A percentile compares a stretch with the other conserved stretches of the same genome.
These are phyloP conservation scores for Megalonaias nervosa DNA, from an alignment of 1,140 invertebrate species.

Conservation along the genomic window DNA sequence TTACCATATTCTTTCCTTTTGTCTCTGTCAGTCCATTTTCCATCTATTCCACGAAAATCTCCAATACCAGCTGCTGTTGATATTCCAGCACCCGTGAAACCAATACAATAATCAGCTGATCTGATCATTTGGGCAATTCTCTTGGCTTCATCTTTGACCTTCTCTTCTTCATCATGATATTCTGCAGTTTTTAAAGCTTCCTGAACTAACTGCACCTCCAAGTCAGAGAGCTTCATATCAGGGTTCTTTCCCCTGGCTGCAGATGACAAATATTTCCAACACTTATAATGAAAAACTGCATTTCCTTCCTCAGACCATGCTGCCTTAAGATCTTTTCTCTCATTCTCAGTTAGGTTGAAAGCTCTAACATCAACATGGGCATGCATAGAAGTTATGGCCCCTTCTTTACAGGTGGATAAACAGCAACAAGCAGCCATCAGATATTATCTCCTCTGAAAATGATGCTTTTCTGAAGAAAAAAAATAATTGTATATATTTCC, in stretches of 20 bases:
- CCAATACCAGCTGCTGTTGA: conserved; percentile 96
- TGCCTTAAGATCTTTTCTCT: conserved; percentile 8
- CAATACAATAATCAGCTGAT: conserved; percentile 43
- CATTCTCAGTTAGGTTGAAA: conserved; percentile 3
- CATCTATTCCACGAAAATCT: conserved; percentile 86
- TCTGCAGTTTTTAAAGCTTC: conserved; percentile 55
- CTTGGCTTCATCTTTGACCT: conserved; percentile 37
- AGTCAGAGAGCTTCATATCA: conserved; percentile 10
- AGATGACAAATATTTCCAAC: conserved; percentile 26
- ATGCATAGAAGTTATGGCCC: background rate
- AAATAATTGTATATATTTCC: too few relatives aligned
- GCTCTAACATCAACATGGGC: conserved; percentile 26
- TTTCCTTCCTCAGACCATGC: conserved; percentile 38
- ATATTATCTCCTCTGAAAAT: too few relatives aligned
- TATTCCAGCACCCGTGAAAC: conserved; percentile 85
- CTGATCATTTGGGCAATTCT: conserved; percentile 50
- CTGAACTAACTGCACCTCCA: conserved; percentile 45
- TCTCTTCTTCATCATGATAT: conserved; percentile 40
- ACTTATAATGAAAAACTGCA: conserved; percentile 36
- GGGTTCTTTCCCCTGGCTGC: background rate
- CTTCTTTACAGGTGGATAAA: background rate
- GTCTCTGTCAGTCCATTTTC: conserved; percentile 56
- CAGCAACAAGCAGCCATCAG: too few relatives aligned
- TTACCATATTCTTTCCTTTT: conserved; percentile 44
- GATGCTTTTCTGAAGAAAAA: too few relatives aligned